phyloP scores from a whole-genome alignment of 2,113 vertebrate genomes.

The Laterallus jamaicensis region DNA sequence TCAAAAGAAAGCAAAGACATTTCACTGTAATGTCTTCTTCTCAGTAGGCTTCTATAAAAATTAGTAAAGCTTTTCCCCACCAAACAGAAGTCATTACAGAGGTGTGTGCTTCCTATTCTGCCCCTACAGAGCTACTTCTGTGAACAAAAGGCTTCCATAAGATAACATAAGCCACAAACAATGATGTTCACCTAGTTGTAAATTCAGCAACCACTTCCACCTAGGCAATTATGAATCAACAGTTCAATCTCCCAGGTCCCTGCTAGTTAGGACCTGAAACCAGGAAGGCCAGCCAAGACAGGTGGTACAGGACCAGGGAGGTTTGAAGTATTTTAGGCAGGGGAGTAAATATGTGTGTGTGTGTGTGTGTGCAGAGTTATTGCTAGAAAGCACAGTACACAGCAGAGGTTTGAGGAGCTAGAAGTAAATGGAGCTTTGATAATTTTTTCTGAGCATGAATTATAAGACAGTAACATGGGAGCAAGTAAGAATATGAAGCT shows the following conservation, averaged over 20 bases:
- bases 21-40: neutral
- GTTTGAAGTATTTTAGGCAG: neutral
- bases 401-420: neutral
- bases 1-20: neutral
- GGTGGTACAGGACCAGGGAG: neutral
- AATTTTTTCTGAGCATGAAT: neutral
- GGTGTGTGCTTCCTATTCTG: neutral
- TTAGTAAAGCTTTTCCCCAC: neutral
- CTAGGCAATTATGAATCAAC: neutral
- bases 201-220: neutral
- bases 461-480: neutral
- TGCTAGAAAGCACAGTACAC: neutral
- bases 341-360: neutral
- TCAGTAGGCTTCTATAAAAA: neutral
- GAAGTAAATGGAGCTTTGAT: neutral
- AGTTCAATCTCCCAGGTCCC: neutral
- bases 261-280: neutral
- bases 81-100: neutral
- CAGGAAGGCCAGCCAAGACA: neutral
- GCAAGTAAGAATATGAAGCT: neutral
- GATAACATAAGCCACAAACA: neutral
- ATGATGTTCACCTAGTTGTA: neutral
- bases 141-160: neutral
- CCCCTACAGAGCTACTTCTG: neutral
- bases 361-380: neutral